These are phyloP conservation scores for Polypterus senegalus DNA, from an alignment of 2,113 vertebrate genomes.

Conservation along the genomic window DNA sequence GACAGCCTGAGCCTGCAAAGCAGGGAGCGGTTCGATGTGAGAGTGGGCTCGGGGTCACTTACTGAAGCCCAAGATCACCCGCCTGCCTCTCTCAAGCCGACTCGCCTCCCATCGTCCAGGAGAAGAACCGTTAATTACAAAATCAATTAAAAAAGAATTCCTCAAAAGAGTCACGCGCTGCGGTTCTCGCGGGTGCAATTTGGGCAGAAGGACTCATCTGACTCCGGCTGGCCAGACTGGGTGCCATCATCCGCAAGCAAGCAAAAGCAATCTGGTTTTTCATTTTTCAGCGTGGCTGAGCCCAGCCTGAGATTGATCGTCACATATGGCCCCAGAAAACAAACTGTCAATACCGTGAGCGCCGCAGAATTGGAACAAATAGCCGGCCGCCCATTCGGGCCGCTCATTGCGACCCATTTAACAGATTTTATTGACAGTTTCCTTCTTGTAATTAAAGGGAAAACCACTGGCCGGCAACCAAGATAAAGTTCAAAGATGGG, in stretches of 20 bases:
- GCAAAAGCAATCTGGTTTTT: conserved; percentile 80
- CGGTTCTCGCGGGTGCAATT: conserved; percentile 67
- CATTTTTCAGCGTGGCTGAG: conserved; percentile 86
- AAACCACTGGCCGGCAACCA: conserved; percentile 96
- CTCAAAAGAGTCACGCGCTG: conserved; percentile 66
- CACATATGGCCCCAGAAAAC: conserved; percentile 89
- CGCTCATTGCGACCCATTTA: conserved; percentile 90
- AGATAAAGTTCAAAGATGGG: conserved; percentile 99
- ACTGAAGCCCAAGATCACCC: no score
- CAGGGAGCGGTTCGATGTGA: no score
- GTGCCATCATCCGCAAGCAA: conserved; percentile 70
- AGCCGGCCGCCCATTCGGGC: conserved; percentile 76
- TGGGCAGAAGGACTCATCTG: conserved; percentile 72
- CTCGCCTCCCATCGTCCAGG: conserved; percentile 58
- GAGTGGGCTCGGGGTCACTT: no score
- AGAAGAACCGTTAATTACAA: conserved; percentile 84
- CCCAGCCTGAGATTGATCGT: conserved; percentile 86
- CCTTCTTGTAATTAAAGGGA: conserved; percentile 99
- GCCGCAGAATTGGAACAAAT: conserved; percentile 92
- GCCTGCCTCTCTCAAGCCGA: conserved; percentile 34
- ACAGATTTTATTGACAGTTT: conserved; percentile 99
- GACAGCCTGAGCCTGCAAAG: no score
- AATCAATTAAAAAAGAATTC: conserved; percentile 90
- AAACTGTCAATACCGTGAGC: conserved; percentile 92
- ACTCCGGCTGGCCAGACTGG: conserved; percentile 63